Base-by-base conservation (phyloP, 2,888 invertebrate genomes). In the Dugesia japonica region DNA sequence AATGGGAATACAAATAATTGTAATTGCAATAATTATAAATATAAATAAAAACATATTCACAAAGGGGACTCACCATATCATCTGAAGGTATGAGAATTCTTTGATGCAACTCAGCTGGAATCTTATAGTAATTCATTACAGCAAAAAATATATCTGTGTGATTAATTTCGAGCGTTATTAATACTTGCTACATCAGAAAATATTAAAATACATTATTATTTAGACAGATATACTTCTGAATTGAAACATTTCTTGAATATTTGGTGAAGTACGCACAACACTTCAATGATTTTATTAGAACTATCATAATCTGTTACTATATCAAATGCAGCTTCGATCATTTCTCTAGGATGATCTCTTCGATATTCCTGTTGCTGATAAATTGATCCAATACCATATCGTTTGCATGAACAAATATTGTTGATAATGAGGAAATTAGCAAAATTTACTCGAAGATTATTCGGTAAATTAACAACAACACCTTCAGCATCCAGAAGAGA, bases 371-470 rank as follows among this genome's bases (percentile, higher is more conserved):
- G 56, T 23, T 56, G 20, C 17, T 56, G 56, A 56, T 56, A 56
- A 13, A 56, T 56, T n/a, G 56, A n/a, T 9, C 56, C 56, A n/a
- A 56, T 56, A 1, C 9, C 56, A 56, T 56, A 56, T 13, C 56
- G 56, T 56, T 56, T 56, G 17, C 56, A 56, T 9, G 4, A 56
- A 4, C 4, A 20, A 9, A 56, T 23, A n/a, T 7, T 20, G 17
- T 56, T 56, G n/a, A 9, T 56, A n/a, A 56, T 7, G 23, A 56
- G n/a, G 17, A 56, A 56, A 23, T 56, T 56, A 23, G 56, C 56
- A 56, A 56, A 56, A n/a, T 56, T 56, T 7, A 56, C n/a, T 56
- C 56, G n/a, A 7, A 56, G 56, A 56, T 56, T 56, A 56, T 56
- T 23, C n/a, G 56, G 56, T 20, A 56, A 23, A 56, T 56, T 56